Percentiles rank a stretch among this genome's conserved stretches.
Conservation (phyloP, 2,113 vertebrate genomes). For the Apteryx mantelli region DNA sequence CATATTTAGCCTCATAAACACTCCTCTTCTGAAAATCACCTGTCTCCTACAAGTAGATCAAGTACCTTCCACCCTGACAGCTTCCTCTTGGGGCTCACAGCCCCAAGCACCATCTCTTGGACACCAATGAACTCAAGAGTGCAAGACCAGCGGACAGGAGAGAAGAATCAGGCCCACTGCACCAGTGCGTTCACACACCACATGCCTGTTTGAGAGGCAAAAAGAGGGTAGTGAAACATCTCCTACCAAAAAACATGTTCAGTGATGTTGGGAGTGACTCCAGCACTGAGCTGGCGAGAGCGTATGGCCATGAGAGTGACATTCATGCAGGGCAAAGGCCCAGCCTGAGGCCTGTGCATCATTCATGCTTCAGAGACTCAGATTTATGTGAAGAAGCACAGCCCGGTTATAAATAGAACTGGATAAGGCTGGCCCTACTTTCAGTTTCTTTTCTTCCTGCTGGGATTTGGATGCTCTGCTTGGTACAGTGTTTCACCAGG, state of each 20-base stretch:
- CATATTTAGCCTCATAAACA: background rate
- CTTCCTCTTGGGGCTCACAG: background rate
- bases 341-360: background rate
- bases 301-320: fast-evolving
- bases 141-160: background rate
- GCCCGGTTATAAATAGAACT: slow-evolving; percentile 44
- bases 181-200: background rate
- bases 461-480: background rate
- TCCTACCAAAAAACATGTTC: background rate
- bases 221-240: background rate
- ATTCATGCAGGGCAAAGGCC: background rate
- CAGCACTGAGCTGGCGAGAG: background rate
- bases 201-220: background rate
- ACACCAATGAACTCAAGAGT: background rate
- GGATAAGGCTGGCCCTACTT: background rate
- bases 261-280: background rate
- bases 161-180: background rate
- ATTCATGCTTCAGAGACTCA: background rate
- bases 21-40: background rate
- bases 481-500: background rate
- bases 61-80: background rate
- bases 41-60: background rate
- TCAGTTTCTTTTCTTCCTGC: slow-evolving; percentile 19
- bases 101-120: background rate
- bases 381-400: slow-evolving; percentile 30